Base-by-base conservation (phyloP, 2,113 vertebrate genomes). In the Rhombomys opimus region DNA sequence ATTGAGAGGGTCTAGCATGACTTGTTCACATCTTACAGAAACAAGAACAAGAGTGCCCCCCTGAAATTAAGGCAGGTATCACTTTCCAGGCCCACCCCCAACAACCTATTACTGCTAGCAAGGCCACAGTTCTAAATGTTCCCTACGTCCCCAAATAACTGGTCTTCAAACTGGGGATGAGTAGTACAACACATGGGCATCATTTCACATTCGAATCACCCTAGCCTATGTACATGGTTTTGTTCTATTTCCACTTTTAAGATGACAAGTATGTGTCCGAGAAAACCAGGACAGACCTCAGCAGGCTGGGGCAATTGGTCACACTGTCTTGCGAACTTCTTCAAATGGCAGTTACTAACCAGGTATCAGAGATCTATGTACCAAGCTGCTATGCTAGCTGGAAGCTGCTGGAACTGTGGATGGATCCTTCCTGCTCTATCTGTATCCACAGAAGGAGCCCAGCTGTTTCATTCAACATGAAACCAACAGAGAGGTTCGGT, bases 341-440 rank as follows among this genome's bases (percentile, higher is more conserved):
- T 93, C 76, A 92, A 95, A 77, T 54, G 76, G 2, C 38, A 85
- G 22, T 1, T 18, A 35, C 6, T 93, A 92, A 68, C 91, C 94
- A 94, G 7, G 76, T 90, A 23, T 52, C 17, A 70, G 11, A 1
- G 52, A 27, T 52, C 82, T 97, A 67, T 78, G 15, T 0, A 7
- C 52, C n/a, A 73, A 82, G 52, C 1, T 41, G 73, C 95, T 80
- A 73, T 61, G 41, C 12, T 61, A 61, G 18, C 65, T 95, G 54
- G 22, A 88, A 94, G 94, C 32, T 38, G 17, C 27, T n/a, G 63
- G 32, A 30, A 54, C 52, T 57, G 0, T 23, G 67, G 68, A 46
- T 41, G 25, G 70, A 73, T 89, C 61, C 41, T 90, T 89, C 38
- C n/a, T 90, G 35, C 27, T 11, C 68, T 27, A 46, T 87, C 46